Base-by-base conservation (phyloP, 2,888 invertebrate species). In the Trachelus stipa region DNA sequence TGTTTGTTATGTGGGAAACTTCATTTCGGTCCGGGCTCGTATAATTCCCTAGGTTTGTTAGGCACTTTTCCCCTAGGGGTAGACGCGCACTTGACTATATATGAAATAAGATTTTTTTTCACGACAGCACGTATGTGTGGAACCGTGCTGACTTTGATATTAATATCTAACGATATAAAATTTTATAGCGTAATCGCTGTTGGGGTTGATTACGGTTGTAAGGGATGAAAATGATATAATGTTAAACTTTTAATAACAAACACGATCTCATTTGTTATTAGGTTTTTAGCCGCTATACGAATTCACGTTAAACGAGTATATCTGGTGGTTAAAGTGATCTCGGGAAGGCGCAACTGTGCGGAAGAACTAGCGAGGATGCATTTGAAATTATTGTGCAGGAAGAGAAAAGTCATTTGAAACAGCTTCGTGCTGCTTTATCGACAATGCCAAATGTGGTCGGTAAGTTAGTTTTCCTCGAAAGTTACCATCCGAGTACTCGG, bases 1-100 rank as follows among this genome's bases (percentile, higher is more conserved):
- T 76, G 81, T 78, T 81, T 82, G 81, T 81, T 81, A 79, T 82
- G 75, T 83, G 82, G 82, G 77, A 82, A 85, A 88, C 87, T 87
- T 87, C 85, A 87, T 88, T 88, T 84, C 79, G 80, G 82, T 77
- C 82, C 81, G 82, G 85, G 37, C 34, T 86, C 86, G 83, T 83
- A 85, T 87, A 86, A 84, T 83, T 80, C 82, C 80, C 83, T 83
- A 83, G 82, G 81, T 87, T 85, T 85, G 84, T 85, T 84, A 85
- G 80, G 75, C 79, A 56, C 56, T 23, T 56, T 40, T 56, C 23
- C 56, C 56, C 56, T 56, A 23, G 56, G 56, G 56, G 56, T 56
- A 56, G 23, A 23, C 9, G 56, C 56, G 2, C 9, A 23, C 9
- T 56, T 56, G 9, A 56, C 9, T 56, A 3, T 56, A 3, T 56